Evolutionary conservation across 2,888 invertebrate genomes (phyloP), one percentile per base, ranked within the genome.

Genomic region (Acronicta alni): DNA sequence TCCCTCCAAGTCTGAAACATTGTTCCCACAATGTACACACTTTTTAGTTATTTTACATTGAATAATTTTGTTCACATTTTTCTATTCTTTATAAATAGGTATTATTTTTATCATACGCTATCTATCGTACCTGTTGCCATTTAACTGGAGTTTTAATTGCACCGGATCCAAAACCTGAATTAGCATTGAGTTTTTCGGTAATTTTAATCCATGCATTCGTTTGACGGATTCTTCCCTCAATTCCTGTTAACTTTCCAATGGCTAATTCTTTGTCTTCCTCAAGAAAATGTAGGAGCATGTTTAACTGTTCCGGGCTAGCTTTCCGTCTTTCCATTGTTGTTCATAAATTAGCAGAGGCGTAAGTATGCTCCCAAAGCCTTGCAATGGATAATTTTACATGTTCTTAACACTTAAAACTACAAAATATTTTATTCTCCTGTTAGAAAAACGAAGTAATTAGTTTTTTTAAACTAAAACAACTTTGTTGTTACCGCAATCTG

Each of bases 111-210:
- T 30, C 12, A 0, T 30, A 30, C 12, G 1, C 26, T n/a, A 35
- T 30, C 30, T 18, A 32, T 54, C 32, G 16, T 69, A 86, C 89
- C 85, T 89, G 89, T 72, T 89, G 89, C 89, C 89, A 89, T 73
- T 89, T 89, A 75, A 87, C 87, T n/a, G 89, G 89, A 30, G 89
- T 89, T 69, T 89, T 89, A 18, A 89, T 87, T 49, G 89, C 89
- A 51, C 89, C 89, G 2, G 89, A 88, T 37, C 88, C 88, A 64
- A 89, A 89, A 41, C 88, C 89, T 2, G 89, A 89, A 67, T 87
- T 88, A 5, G 87, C 87, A 70, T 89, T 89, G 4, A 89, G 75
- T 77, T 89, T 89, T 64, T 89, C 89, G 15, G 89, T 89, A 32
- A 89, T 89, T 79, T 87, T 89, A 49, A 89, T 88, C 89, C 89